These are phyloP conservation scores for Chloropsis cyanopogon DNA, from an alignment of 2,113 vertebrate genomes.

Conservation along the genomic window DNA sequence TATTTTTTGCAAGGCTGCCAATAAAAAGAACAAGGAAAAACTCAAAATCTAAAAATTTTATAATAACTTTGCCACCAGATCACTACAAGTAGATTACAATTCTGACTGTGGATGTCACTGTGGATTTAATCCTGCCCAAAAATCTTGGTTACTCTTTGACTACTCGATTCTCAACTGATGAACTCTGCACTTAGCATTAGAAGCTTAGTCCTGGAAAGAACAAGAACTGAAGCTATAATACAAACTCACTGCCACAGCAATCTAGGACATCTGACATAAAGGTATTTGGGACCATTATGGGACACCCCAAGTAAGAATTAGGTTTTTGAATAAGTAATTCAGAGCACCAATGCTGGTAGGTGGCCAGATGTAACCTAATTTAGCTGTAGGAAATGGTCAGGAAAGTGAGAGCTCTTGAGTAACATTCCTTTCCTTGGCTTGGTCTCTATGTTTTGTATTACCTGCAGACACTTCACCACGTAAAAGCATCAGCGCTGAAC, in stretches of 20 bases:
- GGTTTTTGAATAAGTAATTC: neutral
- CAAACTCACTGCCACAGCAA: neutral
- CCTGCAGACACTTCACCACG: fast-evolving
- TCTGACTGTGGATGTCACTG: neutral
- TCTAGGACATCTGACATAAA: neutral
- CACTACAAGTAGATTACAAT: neutral
- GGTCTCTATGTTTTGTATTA: neutral
- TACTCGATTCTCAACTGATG: neutral
- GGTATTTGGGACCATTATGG: neutral
- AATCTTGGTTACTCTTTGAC: neutral
- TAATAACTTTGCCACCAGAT: neutral
- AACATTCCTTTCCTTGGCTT: neutral
- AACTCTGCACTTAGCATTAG: neutral
- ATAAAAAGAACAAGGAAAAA: neutral
- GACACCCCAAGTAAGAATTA: neutral
- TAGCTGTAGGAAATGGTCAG: neutral
- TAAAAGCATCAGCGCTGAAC: neutral
- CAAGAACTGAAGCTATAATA: neutral
- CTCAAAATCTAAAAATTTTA: neutral
- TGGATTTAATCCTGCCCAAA: neutral
- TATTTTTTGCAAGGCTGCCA: neutral
- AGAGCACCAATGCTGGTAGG: fast-evolving
- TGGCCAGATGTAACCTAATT: neutral
- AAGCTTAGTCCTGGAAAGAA: neutral
- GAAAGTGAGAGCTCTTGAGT: neutral